These are phyloP conservation scores for Uromys caudimaculatus DNA, from an alignment of 2,797 vertebrate genomes.

Conservation along the genomic window DNA sequence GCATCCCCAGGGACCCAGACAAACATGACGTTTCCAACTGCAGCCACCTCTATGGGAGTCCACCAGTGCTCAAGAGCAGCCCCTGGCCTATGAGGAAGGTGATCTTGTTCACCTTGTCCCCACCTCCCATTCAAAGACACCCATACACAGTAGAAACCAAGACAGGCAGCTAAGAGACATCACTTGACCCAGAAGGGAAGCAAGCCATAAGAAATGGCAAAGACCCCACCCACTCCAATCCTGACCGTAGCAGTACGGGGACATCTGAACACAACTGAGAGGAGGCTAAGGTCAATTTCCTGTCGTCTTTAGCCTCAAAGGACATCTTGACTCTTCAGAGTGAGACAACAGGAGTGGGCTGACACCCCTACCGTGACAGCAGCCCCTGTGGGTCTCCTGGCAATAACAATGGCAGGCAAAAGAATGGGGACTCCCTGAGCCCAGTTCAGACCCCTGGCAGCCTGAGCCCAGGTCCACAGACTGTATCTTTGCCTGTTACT, in stretches of 20 bases:
- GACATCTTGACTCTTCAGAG: background rate
- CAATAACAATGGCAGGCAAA: background rate
- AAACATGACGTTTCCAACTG: background rate
- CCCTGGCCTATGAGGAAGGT: background rate
- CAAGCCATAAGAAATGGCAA: background rate
- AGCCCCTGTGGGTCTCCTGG: too few species aligned
- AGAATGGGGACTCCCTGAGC: background rate
- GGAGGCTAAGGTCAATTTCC: background rate
- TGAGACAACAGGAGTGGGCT: background rate
- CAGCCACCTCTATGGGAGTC: background rate
- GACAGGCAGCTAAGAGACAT: background rate
- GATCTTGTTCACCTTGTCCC: background rate
- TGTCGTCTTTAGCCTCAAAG: slow-evolving; percentile 7
- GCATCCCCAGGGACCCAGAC: background rate
- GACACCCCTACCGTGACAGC: background rate
- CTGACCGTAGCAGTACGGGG: background rate
- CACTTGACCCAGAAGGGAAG: background rate
- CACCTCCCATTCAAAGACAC: background rate
- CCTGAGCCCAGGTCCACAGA: background rate
- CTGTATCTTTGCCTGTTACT: background rate
- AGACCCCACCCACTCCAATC: background rate
- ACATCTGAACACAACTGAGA: background rate
- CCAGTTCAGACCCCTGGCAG: background rate
- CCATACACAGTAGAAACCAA: background rate
- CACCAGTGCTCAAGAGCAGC: background rate